Evolutionary conservation across 2,888 invertebrate species (phyloP), one percentile per base, ranked within the genome.

Genomic region (Bellardia bayeri): DNA sequence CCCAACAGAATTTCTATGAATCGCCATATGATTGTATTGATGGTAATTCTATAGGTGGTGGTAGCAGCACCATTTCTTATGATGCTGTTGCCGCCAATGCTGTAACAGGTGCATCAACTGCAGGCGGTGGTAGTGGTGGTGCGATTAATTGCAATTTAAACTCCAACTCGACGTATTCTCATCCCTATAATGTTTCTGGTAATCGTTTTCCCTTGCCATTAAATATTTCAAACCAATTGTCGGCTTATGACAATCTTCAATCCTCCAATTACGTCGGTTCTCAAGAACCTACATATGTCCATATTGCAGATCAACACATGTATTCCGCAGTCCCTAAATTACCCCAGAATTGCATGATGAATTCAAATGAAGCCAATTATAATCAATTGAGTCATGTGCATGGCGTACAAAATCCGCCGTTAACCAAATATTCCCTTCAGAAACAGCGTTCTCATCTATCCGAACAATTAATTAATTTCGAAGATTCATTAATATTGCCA

Each of bases 131-230:
- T 14, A 51, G 61, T 23, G 71, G 42, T 66, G 71, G 40, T 9
- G 78, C 51, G 16, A 37, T 54, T 33, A 82, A 78, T 58, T 85
- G 61, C 42, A 88, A 75, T 63, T 75, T 84, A 33, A 88, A 88
- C 11, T 40, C 80, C 9, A 88, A 79, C 37, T 54, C 88, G 7
- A 89, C 91, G 11, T 91, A 91, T 61, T 89, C 90, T 49, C 91
- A 92, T 81, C 92, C 91, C 0, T 94, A 94, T 78, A 94, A 94
- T 91, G 93, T 93, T 3, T 93, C 94, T 0, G 93, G 93, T 1
- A 93, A 93, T 90, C 92, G 94, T 3, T 92, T 92, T 90, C 94
- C 94, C 4, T 90, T 94, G 42, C 94, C 94, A 37, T 91, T 91
- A 61, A 93, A 92, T 86, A 92, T 94, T 66, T 93, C 94, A 49